Evolutionary conservation across 2,888 invertebrate genomes (phyloP), one percentile per base, ranked within the genome.

Genomic region (Scotopteryx bipunctaria): DNA sequence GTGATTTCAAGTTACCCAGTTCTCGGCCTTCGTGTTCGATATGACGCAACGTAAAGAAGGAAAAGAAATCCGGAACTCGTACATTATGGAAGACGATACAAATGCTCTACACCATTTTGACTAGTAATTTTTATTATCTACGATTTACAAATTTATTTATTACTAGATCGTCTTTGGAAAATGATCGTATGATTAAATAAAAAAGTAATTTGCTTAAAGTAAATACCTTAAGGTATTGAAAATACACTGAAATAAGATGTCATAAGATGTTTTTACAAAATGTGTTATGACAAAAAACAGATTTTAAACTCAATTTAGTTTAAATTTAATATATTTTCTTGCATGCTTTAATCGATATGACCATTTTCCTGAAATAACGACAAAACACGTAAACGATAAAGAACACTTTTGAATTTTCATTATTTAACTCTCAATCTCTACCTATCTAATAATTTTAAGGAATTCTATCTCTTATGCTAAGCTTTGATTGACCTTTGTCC

Each of bases 31-130:
- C 21, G n/a, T 51, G 29, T 64, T 57, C 73, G 71, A 71, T 76
- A 78, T 78, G 76, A 69, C 61, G 70, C 60, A 78, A 78, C 65
- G 53, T 57, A 76, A 60, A 63, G 60, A 61, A 74, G 71, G 66
- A 73, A 84, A 85, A 63, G 58, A 73, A 84, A 83, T 63, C 73
- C 72, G 69, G 71, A 74, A 78, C 64, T 77, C 76, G 66, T 86
- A 86, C 71, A 76, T 78, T 80, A 86, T 89, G 89, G 89, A 89
- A 89, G 89, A 89, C 89, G 78, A 86, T 85, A 78, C 70, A 76
- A 79, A 83, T 76, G 74, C 75, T 73, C 77, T 76, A 77, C 67
- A 71, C 72, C 78, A 75, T 69, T 76, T 73, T 68, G 60, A 66
- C 71, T 78, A 77, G 59, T 66, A 69, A 70, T 57, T 53, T 65